These are phyloP conservation scores for Ascidia mentula DNA, from an alignment of 23 tunicate genomes.

Conservation along the genomic window DNA sequence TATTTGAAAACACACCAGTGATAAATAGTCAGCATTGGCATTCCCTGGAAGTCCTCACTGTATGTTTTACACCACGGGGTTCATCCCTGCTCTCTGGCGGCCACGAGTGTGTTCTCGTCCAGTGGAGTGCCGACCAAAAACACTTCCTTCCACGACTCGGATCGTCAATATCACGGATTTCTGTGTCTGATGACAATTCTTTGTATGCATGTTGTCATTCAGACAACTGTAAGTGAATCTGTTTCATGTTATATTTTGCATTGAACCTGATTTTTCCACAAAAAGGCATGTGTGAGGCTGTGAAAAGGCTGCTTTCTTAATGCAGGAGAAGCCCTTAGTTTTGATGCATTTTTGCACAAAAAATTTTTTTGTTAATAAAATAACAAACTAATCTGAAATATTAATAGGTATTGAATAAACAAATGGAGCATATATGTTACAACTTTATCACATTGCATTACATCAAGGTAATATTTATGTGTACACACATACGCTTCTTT, in stretches of 20 bases:
- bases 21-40: slow-evolving; percentile 74
- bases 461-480: too few species aligned
- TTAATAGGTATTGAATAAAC: too few species aligned
- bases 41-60: slow-evolving; percentile 26
- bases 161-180: slow-evolving; percentile 22
- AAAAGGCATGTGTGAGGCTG: too few species aligned
- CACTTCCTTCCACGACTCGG: slow-evolving; percentile 75
- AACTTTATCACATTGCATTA: too few species aligned
- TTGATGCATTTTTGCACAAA: too few species aligned
- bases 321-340: too few species aligned
- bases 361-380: too few species aligned
- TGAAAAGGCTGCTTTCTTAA: too few species aligned
- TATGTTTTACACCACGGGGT: slow-evolving; percentile 58
- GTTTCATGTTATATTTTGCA: not conserved
- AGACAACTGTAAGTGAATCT: slow-evolving; percentile 65
- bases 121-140: slow-evolving; percentile 39
- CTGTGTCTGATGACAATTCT: slow-evolving; percentile 34
- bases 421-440: too few species aligned
- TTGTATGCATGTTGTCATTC: slow-evolving; percentile 50
- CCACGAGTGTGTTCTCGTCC: slow-evolving; percentile 77
- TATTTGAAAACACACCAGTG: not conserved
- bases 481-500: not conserved
- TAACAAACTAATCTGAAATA: too few species aligned
- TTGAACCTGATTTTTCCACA: not conserved
- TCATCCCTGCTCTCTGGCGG: slow-evolving; percentile 64